Evolutionary conservation across 2,797 vertebrate species (phyloP), one percentile per base, ranked within the genome.

Genomic region (Masticophis lateralis): DNA sequence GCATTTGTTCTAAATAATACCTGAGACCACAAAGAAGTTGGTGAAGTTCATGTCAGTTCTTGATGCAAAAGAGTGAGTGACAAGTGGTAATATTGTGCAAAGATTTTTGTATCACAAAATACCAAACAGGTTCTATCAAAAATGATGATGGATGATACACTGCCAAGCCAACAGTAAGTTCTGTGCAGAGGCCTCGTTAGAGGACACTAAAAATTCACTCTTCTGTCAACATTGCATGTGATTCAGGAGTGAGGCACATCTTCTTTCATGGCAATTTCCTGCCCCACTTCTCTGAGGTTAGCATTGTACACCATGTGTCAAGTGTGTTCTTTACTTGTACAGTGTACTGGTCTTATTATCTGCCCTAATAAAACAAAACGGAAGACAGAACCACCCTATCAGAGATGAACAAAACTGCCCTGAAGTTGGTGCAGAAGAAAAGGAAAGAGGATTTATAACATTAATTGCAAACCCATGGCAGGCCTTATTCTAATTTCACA

Each of bases 161-260:
- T 59, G 79, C 47, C 74, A 61, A 79, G 88, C 59, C 59, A 25
- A 0, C 53, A 27, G 43, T 20, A 63, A 74, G 27, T 91, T 91
- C 86, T 63, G 25, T 1, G 0, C 0, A 3, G 94, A 86, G 0
- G 0, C 57, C 14, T 0, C 37, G 89, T 87, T 27, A 91, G 89
- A 90, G 63, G 91, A 86, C 91, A 12, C 1, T 28, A 53, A 92
- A 61, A 87, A 93, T 63, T 96, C 95, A 95, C 95, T 91, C 47
- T 89, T 96, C 95, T 96, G 93, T 93, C 93, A 95, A 94, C 95
- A 93, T 94, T 94, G 96, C 94, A 92, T 94, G 79, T 94, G 95
- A 96, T 92, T 86, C 0, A 0, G 95, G 56, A 92, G 59, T 59
- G 20, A 69, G 89, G 63, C 32, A 53, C 43, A 60, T 87, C 66